A percentile compares a stretch with the other conserved stretches of the same genome.
Evolutionary conservation across 2,797 vertebrate genomes (phyloP).

Genomic region (Myripristis jacobus): DNA sequence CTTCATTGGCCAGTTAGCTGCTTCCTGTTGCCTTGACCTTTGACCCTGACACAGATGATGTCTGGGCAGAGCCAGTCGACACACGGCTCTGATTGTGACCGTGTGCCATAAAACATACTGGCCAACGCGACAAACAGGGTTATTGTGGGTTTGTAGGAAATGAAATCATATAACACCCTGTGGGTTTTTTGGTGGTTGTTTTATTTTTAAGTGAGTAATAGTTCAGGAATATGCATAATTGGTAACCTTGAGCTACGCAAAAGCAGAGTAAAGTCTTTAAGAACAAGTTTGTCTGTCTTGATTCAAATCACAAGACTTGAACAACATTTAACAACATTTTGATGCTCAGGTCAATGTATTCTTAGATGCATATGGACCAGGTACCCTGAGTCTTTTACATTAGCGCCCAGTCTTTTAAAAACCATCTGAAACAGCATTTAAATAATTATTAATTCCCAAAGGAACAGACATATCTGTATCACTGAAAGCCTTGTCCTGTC

Average conservation of each 20-base stretch:
- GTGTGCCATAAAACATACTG: conserved; percentile 52
- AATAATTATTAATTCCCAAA: neutral
- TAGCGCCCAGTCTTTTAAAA: neutral
- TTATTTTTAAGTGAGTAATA: conserved; percentile 28
- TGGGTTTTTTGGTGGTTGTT: neutral
- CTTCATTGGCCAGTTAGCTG: conserved; percentile 78
- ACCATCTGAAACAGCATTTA: neutral
- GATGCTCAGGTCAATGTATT: too few relatives aligned
- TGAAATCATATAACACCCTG: conserved; percentile 31
- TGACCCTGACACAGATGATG: conserved; percentile 71
- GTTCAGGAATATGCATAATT: neutral
- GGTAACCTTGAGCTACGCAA: neutral
- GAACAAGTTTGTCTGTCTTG: neutral
- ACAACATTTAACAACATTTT: too few relatives aligned
- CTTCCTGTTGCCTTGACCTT: conserved; percentile 86
- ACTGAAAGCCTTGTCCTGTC: conserved; percentile 4
- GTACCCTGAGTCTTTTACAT: neutral
- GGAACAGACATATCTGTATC: conserved; percentile 15
- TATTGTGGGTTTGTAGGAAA: conserved; percentile 57
- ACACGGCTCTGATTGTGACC: conserved; percentile 63
- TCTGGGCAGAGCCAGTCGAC: conserved; percentile 55
- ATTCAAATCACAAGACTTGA: neutral
- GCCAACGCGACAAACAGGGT: conserved; percentile 62
- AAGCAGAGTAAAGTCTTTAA: neutral
- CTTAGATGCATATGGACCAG: neutral